Evolutionary conservation across 2,888 invertebrate species (phyloP).

Genomic region (Ceraclea dissimilis): DNA sequence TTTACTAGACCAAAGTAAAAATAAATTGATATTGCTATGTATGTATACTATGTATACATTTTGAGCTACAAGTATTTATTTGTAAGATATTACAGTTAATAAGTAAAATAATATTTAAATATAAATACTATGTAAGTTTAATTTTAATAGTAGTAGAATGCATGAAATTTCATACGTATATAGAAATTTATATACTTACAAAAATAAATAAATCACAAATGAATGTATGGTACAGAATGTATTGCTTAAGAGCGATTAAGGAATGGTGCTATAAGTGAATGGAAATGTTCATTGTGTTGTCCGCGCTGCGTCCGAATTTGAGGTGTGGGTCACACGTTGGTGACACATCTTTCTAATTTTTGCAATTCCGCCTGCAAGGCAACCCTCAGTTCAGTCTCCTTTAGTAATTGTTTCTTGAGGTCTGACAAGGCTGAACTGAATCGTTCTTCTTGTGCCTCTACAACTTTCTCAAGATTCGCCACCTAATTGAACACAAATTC

Average conservation of each 20-base stretch:
- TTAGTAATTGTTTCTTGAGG: slow-evolving; percentile 50
- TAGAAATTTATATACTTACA: not conserved
- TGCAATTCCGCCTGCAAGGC: slow-evolving; percentile 59
- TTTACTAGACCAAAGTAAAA: too few relatives aligned
- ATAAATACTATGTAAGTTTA: too few relatives aligned
- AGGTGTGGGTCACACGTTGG: slow-evolving; percentile 53
- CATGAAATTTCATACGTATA: too few relatives aligned
- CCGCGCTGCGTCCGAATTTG: not conserved
- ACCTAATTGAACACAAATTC: slow-evolving; percentile 34
- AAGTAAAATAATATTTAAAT: too few relatives aligned
- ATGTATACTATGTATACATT: too few relatives aligned
- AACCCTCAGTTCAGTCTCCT: slow-evolving; percentile 57
- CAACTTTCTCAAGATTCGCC: slow-evolving; percentile 49
- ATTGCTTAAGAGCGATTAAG: slow-evolving; percentile 1
- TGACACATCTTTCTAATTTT: slow-evolving; percentile 62
- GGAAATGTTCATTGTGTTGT: slow-evolving; percentile 4
- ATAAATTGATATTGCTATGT: too few relatives aligned
- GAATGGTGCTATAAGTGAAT: slow-evolving; percentile 7
- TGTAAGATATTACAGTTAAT: too few relatives aligned
- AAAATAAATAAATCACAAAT: not conserved
- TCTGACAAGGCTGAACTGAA: slow-evolving; percentile 59
- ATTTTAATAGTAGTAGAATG: too few relatives aligned
- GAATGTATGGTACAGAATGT: not conserved
- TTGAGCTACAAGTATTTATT: too few relatives aligned
- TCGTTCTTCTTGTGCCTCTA: slow-evolving; percentile 51